A percentile compares a stretch with the other conserved stretches of the same genome.
Conservation (phyloP, 64 coral and sea anemone genomes). For the Exaiptasia diaphana region DNA sequence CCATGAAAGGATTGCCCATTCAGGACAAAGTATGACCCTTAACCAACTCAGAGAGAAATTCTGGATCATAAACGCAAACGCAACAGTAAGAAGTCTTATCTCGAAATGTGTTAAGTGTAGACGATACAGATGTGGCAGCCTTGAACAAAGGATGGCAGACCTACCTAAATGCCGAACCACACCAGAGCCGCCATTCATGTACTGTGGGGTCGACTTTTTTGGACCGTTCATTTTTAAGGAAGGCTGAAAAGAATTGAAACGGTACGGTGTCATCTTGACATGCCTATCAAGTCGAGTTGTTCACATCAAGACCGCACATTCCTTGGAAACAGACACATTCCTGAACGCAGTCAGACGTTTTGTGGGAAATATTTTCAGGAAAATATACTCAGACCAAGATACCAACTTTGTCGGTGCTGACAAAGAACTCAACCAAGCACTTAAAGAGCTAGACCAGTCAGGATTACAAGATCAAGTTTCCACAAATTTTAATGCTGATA, state of each 20-base stretch:
- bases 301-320: background rate
- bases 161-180: background rate
- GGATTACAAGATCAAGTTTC: too few relatives aligned
- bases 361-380: background rate
- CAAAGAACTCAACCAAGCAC: background rate
- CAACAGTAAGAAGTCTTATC: slow-evolving; percentile 1
- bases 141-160: slow-evolving; percentile 24
- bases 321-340: background rate
- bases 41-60: slow-evolving; percentile 27
- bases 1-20: slow-evolving; percentile 9
- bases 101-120: slow-evolving; percentile 34
- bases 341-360: background rate
- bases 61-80: slow-evolving; percentile 39
- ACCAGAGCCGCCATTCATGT: background rate
- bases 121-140: background rate
- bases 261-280: background rate
- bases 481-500: too few relatives aligned
- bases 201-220: background rate
- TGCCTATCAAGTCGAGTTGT: background rate
- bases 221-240: background rate
- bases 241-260: background rate
- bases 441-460: too few relatives aligned
- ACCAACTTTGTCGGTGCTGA: background rate
- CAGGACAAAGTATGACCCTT: slow-evolving; percentile 28
- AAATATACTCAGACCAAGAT: background rate